phyloP scores from a whole-genome alignment of 2,797 vertebrate species.

The Brachyalestes nurse region DNA sequence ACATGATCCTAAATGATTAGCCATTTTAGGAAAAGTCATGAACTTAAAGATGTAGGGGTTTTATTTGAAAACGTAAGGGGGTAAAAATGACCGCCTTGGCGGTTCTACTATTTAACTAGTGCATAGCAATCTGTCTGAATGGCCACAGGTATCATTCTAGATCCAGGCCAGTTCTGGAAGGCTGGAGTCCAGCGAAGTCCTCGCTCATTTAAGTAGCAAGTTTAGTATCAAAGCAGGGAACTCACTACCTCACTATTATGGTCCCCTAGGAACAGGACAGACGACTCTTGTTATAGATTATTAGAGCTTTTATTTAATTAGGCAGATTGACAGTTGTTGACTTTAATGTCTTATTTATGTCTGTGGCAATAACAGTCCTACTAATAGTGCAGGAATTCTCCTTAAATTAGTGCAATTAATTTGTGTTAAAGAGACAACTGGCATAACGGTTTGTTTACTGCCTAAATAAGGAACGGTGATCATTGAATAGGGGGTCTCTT shows the following conservation, averaged over 20 bases:
- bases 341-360: too few species aligned
- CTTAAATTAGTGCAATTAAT: not conserved
- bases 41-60: too few species aligned
- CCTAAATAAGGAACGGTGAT: slow-evolving; percentile 37
- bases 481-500: slow-evolving; percentile 19
- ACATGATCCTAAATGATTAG: too few species aligned
- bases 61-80: too few species aligned
- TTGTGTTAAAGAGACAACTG: not conserved
- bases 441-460: slow-evolving; percentile 13
- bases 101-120: too few species aligned
- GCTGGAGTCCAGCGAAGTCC: not conserved
- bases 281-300: not conserved
- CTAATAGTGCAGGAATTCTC: not conserved
- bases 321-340: too few species aligned
- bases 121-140: not conserved
- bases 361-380: too few species aligned
- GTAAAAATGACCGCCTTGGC: too few species aligned
- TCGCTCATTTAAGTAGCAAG: too few species aligned
- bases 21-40: too few species aligned
- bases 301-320: not conserved
- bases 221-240: too few species aligned
- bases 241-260: not conserved
- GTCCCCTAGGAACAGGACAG: not conserved
- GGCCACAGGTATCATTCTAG: not conserved
- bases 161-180: not conserved